Percentiles rank a stretch among this genome's conserved stretches.
Evolutionary conservation across 1,140 invertebrate genomes (phyloP).

Genomic region (Eurosta solidaginis): DNA sequence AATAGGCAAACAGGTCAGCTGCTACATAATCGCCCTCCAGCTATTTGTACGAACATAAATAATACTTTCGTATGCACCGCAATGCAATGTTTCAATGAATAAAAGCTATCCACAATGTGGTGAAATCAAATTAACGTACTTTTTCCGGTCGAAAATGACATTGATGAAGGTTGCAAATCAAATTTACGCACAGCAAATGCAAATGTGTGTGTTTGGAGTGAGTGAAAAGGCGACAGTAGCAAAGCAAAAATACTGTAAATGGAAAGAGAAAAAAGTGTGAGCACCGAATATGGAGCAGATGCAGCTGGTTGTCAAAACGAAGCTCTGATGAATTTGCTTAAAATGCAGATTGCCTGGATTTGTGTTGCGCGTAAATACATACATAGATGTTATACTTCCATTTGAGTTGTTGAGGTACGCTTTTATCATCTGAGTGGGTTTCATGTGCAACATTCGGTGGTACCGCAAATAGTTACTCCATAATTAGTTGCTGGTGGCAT

Average conservation of each 20-base stretch:
- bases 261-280: not conserved
- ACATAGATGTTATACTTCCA: too few relatives aligned
- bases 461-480: too few relatives aligned
- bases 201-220: not conserved
- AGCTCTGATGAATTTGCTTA: not conserved
- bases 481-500: too few relatives aligned
- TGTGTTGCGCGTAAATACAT: too few relatives aligned
- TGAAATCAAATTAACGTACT: conserved; percentile 22
- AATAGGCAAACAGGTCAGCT: not conserved
- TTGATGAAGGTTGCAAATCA: conserved; percentile 22
- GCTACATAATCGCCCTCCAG: too few relatives aligned
- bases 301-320: not conserved
- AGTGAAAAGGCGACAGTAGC: not conserved
- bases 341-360: not conserved
- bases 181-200: conserved; percentile 1
- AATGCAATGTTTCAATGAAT: not conserved
- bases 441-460: too few relatives aligned
- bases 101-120: conserved; percentile 20
- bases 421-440: too few relatives aligned
- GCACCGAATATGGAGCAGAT: too few relatives aligned
- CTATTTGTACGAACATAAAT: not conserved
- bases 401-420: too few relatives aligned
- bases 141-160: conserved; percentile 24
- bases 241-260: not conserved
- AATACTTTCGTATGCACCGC: not conserved